Percentiles rank a stretch among this genome's conserved stretches.
Conservation (phyloP, 2,113 vertebrate species). For the Equus quagga region DNA sequence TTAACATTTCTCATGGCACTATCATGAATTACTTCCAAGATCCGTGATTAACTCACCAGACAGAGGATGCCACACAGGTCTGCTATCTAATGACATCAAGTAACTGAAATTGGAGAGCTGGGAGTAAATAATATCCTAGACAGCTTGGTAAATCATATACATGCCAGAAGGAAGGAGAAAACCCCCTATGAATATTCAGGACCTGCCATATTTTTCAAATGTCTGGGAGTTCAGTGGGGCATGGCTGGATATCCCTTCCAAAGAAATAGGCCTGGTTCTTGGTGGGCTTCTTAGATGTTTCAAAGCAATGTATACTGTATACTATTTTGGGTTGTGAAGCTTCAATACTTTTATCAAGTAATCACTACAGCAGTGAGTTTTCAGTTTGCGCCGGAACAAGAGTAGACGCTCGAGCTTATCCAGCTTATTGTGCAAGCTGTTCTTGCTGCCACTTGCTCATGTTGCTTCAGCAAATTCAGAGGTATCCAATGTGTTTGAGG, state of each 20-base stretch:
- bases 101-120: background rate
- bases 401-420: background rate
- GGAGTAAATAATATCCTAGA: background rate
- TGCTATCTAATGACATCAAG: background rate
- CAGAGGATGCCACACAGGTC: background rate
- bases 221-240: background rate
- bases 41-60: background rate
- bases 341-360: background rate
- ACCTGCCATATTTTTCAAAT: background rate
- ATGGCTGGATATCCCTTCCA: background rate
- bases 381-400: background rate
- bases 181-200: background rate
- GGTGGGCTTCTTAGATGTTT: background rate
- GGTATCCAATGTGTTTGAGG: background rate
- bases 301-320: background rate
- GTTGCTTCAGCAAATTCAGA: background rate
- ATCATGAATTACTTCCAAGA: background rate
- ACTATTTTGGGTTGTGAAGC: background rate
- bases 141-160: background rate
- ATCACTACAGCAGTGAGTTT: background rate
- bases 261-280: background rate
- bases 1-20: background rate
- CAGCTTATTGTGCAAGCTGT: background rate
- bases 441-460: background rate
- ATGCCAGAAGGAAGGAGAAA: background rate